Evolutionary conservation across 2,797 vertebrate species (phyloP), one percentile per base, ranked within the genome.

Genomic region (Percopsis omiscomaycus): DNA sequence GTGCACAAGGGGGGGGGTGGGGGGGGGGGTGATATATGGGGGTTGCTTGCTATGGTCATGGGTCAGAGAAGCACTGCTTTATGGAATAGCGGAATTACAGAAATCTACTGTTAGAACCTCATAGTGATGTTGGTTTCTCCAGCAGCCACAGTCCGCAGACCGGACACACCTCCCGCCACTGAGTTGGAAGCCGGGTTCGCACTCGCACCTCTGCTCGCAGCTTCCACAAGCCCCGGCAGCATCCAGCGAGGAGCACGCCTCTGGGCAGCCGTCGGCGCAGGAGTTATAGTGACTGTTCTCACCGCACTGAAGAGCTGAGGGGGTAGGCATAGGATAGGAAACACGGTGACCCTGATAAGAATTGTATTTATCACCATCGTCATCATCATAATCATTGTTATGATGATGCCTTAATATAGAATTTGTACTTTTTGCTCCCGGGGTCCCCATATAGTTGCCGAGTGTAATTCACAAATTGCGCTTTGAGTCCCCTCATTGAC

Each of bases 171-270:
- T 82, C 14, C 77, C 89, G 0, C 82, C 90, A 1, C 92, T 94
- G 66, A 93, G 82, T 67, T 92, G 86, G 13, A 92, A 94, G 58
- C 93, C 93, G 0, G 78, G 3, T n/a, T 94, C 63, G 27, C 95
- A 96, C 66, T 93, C 91, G 14, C 95, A 96, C 70, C 89, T 88
- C 77, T 95, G 92, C 6, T 81, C 69, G 42, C 94, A 95, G 68
- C 71, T 89, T 15, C 80, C 83, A 63, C 94, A 96, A 1, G 47
- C 55, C 15, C 64, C 60, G 3, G 59, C 0, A 2, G 71, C 27
- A 14, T 85, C 84, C 55, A 78, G 59, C 6, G 45, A 49, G 0
- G 87, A 88, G 77, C 95, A 96, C 68, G 82, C 91, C n/a, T 88
- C 77, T 0, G 92, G 91, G 75, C 94, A 95, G 42, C 88, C 86